A percentile compares a stretch with the other conserved stretches of the same genome.
phyloP scores from a whole-genome alignment of 2,888 invertebrate species.

The Polietes domitor region DNA sequence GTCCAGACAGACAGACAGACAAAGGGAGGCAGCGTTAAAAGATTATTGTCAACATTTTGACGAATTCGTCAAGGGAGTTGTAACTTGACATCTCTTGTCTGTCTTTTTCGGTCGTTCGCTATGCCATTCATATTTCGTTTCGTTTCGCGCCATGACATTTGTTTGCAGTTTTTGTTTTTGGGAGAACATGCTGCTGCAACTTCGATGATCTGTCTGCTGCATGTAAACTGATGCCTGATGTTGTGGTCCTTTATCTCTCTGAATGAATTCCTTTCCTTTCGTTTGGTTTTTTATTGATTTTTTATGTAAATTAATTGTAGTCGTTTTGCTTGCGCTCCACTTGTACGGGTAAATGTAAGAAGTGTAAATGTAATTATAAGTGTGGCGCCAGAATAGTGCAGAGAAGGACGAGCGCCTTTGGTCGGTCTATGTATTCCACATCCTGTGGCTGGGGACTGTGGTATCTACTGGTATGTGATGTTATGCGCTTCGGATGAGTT shows the following conservation, averaged over 20 bases:
- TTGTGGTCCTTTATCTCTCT: background rate
- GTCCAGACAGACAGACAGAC: conserved; percentile 3
- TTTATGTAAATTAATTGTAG: conserved; percentile 64
- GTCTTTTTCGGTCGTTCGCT: background rate
- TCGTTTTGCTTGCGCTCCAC: background rate
- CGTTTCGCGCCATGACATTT: background rate
- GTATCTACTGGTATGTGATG: too few relatives aligned
- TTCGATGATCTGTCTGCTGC: background rate
- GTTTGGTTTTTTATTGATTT: conserved; percentile 51
- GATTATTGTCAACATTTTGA: conserved; percentile 41
- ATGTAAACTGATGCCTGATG: conserved; percentile 18
- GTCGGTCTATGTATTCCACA: background rate
- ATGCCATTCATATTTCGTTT: background rate
- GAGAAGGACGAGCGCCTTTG: too few relatives aligned
- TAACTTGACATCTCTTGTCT: conserved; percentile 21
- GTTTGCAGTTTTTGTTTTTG: background rate
- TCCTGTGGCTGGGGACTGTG: background rate
- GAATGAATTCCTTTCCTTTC: background rate
- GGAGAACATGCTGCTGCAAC: background rate
- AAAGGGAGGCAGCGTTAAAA: background rate
- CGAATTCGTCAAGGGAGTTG: conserved; percentile 48
- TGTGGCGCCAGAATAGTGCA: conserved; percentile 15
- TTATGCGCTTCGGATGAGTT: too few relatives aligned
- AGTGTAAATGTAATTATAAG: conserved; percentile 12
- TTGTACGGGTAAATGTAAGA: background rate